Evolutionary conservation across 2,888 invertebrate species (phyloP).

Genomic region (Melinopterus prodromus): DNA sequence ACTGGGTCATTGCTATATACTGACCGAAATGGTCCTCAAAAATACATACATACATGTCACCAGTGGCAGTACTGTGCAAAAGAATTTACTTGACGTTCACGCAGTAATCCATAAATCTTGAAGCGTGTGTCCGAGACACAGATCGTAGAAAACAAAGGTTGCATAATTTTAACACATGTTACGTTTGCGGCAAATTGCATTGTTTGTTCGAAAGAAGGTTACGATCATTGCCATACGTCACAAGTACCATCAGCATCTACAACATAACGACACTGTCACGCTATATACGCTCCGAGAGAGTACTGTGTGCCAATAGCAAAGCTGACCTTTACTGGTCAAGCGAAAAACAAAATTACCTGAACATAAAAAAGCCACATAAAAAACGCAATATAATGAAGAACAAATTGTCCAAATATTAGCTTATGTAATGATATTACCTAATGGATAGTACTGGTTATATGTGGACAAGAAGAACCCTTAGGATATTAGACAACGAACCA

Average conservation of each 20-base stretch:
- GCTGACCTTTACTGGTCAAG: not conserved
- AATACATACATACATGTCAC: not conserved
- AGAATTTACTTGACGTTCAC: not conserved
- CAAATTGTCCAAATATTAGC: not conserved
- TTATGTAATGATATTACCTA: no score
- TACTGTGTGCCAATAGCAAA: not conserved
- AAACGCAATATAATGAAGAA: no score
- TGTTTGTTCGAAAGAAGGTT: not conserved
- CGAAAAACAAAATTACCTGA: not conserved
- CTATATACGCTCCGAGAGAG: not conserved
- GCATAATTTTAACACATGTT: not conserved
- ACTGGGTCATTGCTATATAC: not conserved
- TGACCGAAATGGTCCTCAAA: not conserved
- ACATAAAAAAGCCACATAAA: not conserved
- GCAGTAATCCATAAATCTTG: not conserved
- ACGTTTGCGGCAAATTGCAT: not conserved
- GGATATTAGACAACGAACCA: no score
- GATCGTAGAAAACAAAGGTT: not conserved
- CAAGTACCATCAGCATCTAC: not conserved
- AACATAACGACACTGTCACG: not conserved
- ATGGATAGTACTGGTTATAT: no score
- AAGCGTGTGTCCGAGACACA: not conserved
- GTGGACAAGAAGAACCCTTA: no score
- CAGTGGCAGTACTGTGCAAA: not conserved
- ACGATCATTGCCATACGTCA: not conserved